Evolutionary conservation across 2,797 vertebrate species (phyloP).

Genomic region (Tapera naevia): DNA sequence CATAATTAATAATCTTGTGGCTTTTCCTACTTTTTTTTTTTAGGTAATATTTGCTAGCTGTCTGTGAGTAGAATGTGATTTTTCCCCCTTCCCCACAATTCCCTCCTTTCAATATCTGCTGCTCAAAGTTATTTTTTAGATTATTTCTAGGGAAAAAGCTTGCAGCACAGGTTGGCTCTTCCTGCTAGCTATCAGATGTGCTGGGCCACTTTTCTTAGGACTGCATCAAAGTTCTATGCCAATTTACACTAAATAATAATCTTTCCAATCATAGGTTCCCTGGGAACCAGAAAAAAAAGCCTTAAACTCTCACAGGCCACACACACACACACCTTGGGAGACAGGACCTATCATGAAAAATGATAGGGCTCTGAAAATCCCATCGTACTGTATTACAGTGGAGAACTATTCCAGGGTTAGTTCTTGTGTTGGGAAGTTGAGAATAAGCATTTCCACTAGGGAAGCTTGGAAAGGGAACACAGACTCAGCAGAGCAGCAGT

Average conservation of each 20-base stretch:
- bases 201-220: background rate
- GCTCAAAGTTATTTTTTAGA: background rate
- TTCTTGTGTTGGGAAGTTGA: background rate
- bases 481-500: background rate
- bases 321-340: rapidly evolving
- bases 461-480: background rate
- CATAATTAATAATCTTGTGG: rapidly evolving
- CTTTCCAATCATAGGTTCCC: background rate
- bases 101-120: no score
- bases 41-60: background rate
- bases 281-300: background rate
- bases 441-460: no score
- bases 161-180: background rate
- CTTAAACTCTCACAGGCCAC: background rate
- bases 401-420: background rate
- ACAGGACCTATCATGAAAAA: background rate
- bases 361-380: rapidly evolving
- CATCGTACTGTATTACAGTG: background rate
- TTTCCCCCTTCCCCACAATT: no score
- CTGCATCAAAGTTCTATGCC: background rate
- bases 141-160: background rate
- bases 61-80: background rate
- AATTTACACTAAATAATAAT: background rate
- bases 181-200: background rate
- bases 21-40: rapidly evolving